Evolutionary conservation across 1,140 invertebrate species (phyloP), one percentile per base, ranked within the genome.

Genomic region (Papilio helenus): DNA sequence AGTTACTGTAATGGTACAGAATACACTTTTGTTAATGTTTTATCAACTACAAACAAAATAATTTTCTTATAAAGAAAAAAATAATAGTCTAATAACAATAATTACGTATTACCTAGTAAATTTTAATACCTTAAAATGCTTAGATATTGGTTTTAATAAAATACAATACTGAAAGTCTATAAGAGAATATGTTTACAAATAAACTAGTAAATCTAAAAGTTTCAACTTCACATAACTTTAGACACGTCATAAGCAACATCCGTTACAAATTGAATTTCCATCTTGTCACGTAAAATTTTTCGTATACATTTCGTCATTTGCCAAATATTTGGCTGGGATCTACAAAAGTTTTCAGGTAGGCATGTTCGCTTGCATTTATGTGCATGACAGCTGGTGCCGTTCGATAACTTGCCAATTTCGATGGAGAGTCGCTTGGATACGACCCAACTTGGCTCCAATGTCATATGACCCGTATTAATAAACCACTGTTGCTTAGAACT

Each of bases 371-470:
- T 65, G 76, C 79, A 81, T 84, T 81, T 79, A 81, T 85, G 82
- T 83, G 74, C 78, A 79, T 85, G 86, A 89, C 86, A 87, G 79
- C 84, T 89, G 86, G 79, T 68, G 76, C 61, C 79, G 79, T 86
- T 83, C 83, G 84, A 84, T 79, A 83, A 84, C 84, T 87, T 88
- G 88, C 88, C 88, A 89, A 89, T 88, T 88, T 82, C 85, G 82
- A 84, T 82, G 78, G 80, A 85, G 85, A 84, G 79, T 77, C 83
- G 84, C 86, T 88, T 89, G 88, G 88, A 88, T 81, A 58, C 61
- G 76, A 72, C 81, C 88, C 88, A 89, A 89, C 82, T 87, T 89
- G 86, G 88, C 87, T 85, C 82, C 82, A 81, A 83, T 81, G 79
- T 82, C 83, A 84, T 80, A 83, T 83, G 84, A 81, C 78, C 84